A percentile compares a stretch with the other conserved stretches of the same genome.
Evolutionary conservation across 2,797 vertebrate genomes (phyloP).

Genomic region (Falco naumanni): DNA sequence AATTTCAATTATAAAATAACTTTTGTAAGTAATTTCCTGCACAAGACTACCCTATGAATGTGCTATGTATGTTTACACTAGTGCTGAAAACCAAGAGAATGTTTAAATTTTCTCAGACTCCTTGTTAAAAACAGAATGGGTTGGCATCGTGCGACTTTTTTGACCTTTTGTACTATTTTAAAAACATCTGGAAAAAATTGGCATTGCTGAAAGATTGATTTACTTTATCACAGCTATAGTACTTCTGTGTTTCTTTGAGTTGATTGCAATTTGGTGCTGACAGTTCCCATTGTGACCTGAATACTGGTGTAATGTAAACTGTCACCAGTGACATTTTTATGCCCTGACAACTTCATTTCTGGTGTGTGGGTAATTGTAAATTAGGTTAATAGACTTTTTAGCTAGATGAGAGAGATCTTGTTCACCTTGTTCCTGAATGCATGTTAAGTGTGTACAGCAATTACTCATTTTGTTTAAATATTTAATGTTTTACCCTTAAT

Average conservation of each 20-base stretch:
- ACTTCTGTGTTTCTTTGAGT: background rate
- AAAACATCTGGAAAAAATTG: background rate
- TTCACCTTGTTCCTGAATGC: slow-evolving; percentile 3
- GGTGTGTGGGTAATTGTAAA: slow-evolving; percentile 48
- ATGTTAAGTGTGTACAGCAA: background rate
- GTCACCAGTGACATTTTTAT: slow-evolving; percentile 37
- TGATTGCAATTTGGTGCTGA: background rate
- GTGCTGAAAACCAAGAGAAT: background rate
- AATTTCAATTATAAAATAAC: background rate
- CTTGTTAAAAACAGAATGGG: background rate
- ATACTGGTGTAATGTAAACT: slow-evolving; percentile 8
- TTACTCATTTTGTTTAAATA: slow-evolving; percentile 35
- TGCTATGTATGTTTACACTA: background rate
- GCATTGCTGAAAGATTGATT: background rate
- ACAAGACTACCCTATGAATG: background rate
- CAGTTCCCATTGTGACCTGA: slow-evolving; percentile 2
- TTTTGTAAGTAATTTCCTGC: background rate
- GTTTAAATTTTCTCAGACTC: background rate
- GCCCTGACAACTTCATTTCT: slow-evolving; percentile 46
- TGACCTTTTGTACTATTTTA: background rate
- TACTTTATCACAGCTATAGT: background rate
- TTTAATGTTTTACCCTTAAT: background rate
- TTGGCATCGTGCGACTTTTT: background rate
- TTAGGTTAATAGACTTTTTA: slow-evolving; percentile 44
- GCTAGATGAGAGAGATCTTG: background rate